These are phyloP conservation scores for Macropis europaea DNA, from an alignment of 2,888 invertebrate species.

Conservation along the genomic window DNA sequence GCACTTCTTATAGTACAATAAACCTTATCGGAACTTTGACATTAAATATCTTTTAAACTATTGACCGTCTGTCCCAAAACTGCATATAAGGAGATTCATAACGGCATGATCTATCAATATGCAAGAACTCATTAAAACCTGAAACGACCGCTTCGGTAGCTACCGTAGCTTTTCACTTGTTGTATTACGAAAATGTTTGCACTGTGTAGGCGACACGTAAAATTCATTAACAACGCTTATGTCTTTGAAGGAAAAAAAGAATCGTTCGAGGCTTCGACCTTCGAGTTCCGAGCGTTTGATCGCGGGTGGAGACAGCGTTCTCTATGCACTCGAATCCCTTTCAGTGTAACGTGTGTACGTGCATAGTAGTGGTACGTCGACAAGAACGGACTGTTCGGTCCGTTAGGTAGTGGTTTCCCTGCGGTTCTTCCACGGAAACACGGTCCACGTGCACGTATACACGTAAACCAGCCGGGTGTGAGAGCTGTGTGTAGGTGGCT, in stretches of 20 bases:
- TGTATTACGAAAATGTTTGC: no score
- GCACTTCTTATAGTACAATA: no score
- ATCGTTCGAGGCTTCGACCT: neutral
- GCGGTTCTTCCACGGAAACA: conserved; percentile 57
- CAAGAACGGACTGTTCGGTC: conserved; percentile 50
- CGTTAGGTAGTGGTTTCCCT: conserved; percentile 61
- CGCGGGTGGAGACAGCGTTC: neutral
- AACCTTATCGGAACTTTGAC: no score
- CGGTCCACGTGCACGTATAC: conserved; percentile 23
- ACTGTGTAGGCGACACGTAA: neutral
- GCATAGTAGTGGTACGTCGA: conserved; percentile 46
- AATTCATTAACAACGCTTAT: no score
- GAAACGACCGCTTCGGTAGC: no score
- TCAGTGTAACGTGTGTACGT: conserved; percentile 2
- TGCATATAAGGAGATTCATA: no score
- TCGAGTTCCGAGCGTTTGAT: neutral
- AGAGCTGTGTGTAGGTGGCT: conserved; percentile 62
- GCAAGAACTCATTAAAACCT: no score
- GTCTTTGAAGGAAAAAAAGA: no score
- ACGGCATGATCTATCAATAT: no score
- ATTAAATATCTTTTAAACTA: no score
- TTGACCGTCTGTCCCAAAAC: no score
- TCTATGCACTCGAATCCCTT: conserved; percentile 30
- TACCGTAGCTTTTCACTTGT: no score
- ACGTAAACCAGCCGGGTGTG: conserved; percentile 41